Evolutionary conservation across 2,888 invertebrate genomes (phyloP), one percentile per base, ranked within the genome.

Genomic region (Sericinus montela): DNA sequence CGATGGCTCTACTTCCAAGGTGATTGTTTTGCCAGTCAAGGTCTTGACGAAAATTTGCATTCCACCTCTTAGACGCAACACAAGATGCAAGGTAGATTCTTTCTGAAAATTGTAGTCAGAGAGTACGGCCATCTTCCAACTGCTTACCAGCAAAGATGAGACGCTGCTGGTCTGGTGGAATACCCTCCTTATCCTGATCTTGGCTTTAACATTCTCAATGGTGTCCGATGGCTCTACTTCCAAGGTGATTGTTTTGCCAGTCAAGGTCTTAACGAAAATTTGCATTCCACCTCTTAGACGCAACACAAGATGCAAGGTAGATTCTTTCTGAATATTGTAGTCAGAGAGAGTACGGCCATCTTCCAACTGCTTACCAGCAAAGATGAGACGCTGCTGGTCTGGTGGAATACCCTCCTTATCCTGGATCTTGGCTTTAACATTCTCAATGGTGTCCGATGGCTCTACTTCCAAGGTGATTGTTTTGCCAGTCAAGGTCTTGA

Each of bases 401-500:
- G 35, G 35, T 7, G 35, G 35, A 9, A 35, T 35, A 3, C 39
- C 39, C 6, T 39, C 39, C 10, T 39, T 39, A 15, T 39, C 39
- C 3, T 35, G 35, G 10, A 35, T 35, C 15, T 35, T 35, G 1
- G 35, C 35, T 35, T 35, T 35, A 2, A 35, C 35, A 35, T 35
- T 35, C 3, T 35, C 35, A 5, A 35, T 35, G 8, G 35, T 35
- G 15, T 35, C 35, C 1, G 35, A 15, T 1, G 35, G 9, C 3
- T 35, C 35, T 1, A 35, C 35, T 35, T 35, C 35, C 9, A 35
- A 15, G 0, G 35, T 35, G 0, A 35, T 35, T 15, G 35, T 35
- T 9, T 8, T 78, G 75, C 11, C 77, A 76, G 0, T 77, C 75
- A 0, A 75, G 76, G 42, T 73, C 70, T 41, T 73, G 70, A 0